phyloP scores from a whole-genome alignment of 2,888 invertebrate genomes.

The Perdita meconis region DNA sequence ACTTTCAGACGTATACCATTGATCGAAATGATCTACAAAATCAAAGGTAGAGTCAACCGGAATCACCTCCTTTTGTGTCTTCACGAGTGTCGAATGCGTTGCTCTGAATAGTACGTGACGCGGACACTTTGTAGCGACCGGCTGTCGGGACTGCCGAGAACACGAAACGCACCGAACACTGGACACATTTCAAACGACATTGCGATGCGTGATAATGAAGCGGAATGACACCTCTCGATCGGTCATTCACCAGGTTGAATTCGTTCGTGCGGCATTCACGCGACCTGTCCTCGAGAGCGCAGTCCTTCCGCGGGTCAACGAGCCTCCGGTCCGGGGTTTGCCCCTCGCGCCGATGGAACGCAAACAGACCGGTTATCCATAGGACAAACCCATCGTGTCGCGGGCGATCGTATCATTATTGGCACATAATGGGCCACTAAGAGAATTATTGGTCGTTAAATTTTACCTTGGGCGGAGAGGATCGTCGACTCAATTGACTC shows the following conservation, averaged over 20 bases:
- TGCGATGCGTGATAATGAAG: no score
- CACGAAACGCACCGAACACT: no score
- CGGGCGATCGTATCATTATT: constrained; percentile 22
- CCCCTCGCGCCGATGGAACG: constrained; percentile 5
- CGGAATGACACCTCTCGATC: background rate
- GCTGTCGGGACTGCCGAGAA: no score
- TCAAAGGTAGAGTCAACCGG: no score
- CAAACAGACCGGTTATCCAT: constrained; percentile 21
- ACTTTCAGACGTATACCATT: no score
- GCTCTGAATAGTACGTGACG: no score
- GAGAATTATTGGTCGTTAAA: constrained; percentile 22
- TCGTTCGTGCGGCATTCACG: constrained; percentile 8
- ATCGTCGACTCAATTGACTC: background rate
- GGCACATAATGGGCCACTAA: constrained; percentile 12
- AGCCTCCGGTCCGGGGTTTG: background rate
- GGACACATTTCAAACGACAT: no score
- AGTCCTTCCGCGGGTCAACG: background rate
- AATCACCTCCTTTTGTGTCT: no score
- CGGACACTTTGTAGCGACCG: no score
- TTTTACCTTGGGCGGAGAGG: constrained; percentile 5
- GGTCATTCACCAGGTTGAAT: constrained; percentile 31
- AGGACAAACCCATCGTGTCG: constrained; percentile 2
- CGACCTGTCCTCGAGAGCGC: background rate
- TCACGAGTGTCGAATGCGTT: no score
- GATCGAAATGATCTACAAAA: no score